phyloP scores from a whole-genome alignment of 23 tunicate genomes.

The Trididemnum nubilum region DNA sequence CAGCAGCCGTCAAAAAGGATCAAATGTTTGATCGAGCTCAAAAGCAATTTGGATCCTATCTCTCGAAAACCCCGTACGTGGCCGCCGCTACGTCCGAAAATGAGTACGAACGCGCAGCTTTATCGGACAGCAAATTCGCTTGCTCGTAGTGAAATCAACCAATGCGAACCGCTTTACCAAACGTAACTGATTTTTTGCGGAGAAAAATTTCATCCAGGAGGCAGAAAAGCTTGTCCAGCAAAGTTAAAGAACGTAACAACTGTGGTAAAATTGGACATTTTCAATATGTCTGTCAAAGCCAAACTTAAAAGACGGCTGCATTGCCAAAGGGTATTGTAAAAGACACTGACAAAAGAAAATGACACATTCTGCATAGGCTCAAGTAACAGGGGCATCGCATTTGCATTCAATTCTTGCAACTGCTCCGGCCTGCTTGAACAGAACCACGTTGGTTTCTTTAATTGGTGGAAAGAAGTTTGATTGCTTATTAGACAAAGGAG shows the following conservation, averaged over 20 bases:
- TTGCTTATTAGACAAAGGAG: not conserved
- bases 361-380: too few species aligned
- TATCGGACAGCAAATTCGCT: too few species aligned
- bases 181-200: not conserved
- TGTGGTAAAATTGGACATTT: not conserved
- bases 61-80: not conserved
- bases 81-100: too few species aligned
- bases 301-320: not conserved
- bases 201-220: not conserved
- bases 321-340: not conserved
- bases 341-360: not conserved
- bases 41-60: not conserved
- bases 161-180: too few species aligned
- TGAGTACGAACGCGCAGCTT: too few species aligned
- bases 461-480: not conserved
- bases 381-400: not conserved
- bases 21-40: conserved; percentile 17
- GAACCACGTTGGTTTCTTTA: not conserved
- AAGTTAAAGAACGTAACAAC: not conserved
- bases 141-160: too few species aligned
- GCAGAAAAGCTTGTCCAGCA: not conserved
- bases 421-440: not conserved
- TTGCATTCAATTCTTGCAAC: not conserved
- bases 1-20: not conserved
- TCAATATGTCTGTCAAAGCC: not conserved